Percentiles rank a stretch among this genome's conserved stretches.
Evolutionary conservation across 2,797 vertebrate species (phyloP).

Genomic region (Manis pentadactyla): DNA sequence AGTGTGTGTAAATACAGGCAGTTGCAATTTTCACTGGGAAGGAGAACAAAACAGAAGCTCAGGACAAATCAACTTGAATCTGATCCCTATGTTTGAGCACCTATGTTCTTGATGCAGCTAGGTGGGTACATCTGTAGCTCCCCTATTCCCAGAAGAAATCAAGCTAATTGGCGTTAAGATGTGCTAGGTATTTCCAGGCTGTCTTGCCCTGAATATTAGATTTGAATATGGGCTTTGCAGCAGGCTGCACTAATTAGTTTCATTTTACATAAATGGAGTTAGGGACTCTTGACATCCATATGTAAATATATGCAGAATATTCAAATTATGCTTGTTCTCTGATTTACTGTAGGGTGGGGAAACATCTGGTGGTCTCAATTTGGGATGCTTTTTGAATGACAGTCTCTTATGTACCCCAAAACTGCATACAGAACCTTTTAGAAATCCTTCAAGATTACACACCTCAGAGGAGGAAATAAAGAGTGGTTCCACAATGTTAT

Average conservation of each 20-base stretch:
- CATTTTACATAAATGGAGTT: slow-evolving; percentile 76
- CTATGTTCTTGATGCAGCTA: not conserved
- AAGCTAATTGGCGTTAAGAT: slow-evolving; percentile 30
- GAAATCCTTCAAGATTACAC: slow-evolving; percentile 44
- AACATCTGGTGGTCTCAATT: slow-evolving; percentile 63
- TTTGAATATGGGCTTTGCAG: slow-evolving; percentile 48
- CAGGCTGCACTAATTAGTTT: slow-evolving; percentile 70
- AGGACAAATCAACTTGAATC: not conserved
- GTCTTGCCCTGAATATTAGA: slow-evolving; percentile 21
- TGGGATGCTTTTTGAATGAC: slow-evolving; percentile 47
- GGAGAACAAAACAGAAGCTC: not conserved
- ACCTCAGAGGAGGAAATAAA: not conserved
- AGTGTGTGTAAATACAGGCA: not conserved
- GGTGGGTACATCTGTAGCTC: not conserved
- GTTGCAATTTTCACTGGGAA: not conserved
- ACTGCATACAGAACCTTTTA: not conserved
- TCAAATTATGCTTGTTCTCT: slow-evolving; percentile 58
- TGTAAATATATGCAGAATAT: slow-evolving; percentile 71
- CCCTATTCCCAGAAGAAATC: slow-evolving; percentile 10
- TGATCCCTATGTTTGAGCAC: not conserved
- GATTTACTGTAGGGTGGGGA: not conserved
- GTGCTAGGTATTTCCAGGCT: slow-evolving; percentile 33
- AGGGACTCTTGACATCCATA: slow-evolving; percentile 67
- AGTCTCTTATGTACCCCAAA: not conserved
- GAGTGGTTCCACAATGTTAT: not conserved